These are phyloP conservation scores for Neomonachus schauinslandi DNA, from an alignment of 2,113 vertebrate genomes.

Conservation along the genomic window DNA sequence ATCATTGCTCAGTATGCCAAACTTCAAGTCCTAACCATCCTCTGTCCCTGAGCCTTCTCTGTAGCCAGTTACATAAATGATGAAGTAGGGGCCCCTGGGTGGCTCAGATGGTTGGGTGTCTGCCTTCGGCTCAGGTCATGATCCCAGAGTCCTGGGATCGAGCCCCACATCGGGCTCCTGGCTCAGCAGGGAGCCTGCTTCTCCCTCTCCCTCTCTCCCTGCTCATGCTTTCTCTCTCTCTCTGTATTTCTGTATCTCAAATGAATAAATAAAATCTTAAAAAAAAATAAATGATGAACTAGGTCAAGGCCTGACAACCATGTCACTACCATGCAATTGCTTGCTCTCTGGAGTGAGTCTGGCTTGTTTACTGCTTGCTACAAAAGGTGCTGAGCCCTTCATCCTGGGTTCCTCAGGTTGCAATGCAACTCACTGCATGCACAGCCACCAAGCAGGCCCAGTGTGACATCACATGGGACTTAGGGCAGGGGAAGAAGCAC, in stretches of 20 bases:
- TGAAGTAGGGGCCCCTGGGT: no score
- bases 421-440: background rate
- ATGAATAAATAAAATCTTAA: no score
- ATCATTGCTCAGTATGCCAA: background rate
- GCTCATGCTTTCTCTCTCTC: no score
- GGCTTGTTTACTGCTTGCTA: background rate
- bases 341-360: background rate
- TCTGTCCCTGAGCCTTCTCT: background rate
- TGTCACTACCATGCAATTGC: background rate
- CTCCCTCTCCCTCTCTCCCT: no score
- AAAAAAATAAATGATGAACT: background rate
- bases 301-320: background rate
- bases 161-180: no score
- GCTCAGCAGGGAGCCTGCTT: no score
- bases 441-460: background rate
- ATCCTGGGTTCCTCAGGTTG: background rate
- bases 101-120: no score
- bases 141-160: no score
- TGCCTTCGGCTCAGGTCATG: no score
- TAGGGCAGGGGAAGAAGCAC: background rate
- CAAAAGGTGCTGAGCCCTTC: background rate
- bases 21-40: background rate
- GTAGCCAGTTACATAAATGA: background rate
- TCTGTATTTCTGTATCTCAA: no score
- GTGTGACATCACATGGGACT: background rate